Percentiles rank a stretch among this genome's conserved stretches.
Evolutionary conservation across 2,113 vertebrate species (phyloP).

Genomic region (Paraplagusia blochii): DNA sequence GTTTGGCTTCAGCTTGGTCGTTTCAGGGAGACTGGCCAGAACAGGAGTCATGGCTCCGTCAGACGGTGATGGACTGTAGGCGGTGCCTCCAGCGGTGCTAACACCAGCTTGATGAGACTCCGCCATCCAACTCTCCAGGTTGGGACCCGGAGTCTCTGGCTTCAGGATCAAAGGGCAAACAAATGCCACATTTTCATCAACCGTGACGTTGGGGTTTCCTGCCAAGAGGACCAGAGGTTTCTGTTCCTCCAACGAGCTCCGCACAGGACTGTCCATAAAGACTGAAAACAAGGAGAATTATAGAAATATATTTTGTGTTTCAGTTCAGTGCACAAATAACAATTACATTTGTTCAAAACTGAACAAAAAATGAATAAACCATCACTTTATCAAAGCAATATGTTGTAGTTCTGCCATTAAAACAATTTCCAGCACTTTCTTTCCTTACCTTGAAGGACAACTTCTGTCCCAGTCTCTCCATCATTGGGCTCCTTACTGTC

Average conservation of each 20-base stretch:
- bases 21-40: constrained; percentile 35
- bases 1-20: constrained; percentile 1
- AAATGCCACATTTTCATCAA: constrained; percentile 31
- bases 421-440: not conserved
- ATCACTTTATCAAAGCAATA: too few species aligned
- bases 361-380: too few species aligned
- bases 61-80: constrained; percentile 39
- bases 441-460: constrained; percentile 33
- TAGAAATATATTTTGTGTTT: too few species aligned
- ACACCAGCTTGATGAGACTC: constrained; percentile 52
- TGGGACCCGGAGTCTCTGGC: constrained; percentile 11
- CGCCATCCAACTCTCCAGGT: not conserved
- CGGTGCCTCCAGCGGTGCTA: constrained; percentile 48
- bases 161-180: constrained; percentile 50
- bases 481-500: constrained; percentile 1
- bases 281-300: too few species aligned
- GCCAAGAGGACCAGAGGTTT: constrained; percentile 38
- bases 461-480: constrained; percentile 4
- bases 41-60: constrained; percentile 40
- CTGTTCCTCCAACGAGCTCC: constrained; percentile 5
- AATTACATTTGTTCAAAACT: too few species aligned
- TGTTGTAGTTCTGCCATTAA: too few species aligned
- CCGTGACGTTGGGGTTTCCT: not conserved
- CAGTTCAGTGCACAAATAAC: too few species aligned
- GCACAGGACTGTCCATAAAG: constrained; percentile 2